Evolutionary conservation across 2,113 vertebrate species (phyloP).

Genomic region (Gallinago jamesoni): DNA sequence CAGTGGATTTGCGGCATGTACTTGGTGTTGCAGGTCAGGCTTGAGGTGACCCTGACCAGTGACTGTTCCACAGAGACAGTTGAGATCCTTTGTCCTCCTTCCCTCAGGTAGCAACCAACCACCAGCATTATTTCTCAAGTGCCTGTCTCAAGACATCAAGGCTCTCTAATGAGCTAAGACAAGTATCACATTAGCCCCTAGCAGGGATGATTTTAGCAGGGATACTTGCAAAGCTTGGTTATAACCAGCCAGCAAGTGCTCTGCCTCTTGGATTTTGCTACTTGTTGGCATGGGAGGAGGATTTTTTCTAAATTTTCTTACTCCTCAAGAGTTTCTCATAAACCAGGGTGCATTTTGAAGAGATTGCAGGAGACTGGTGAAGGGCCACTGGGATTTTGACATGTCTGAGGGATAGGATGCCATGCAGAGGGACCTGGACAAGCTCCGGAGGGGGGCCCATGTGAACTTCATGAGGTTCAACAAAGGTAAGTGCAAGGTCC

Average conservation of each 20-base stretch:
- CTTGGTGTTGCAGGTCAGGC: background rate
- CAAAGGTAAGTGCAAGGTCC: background rate
- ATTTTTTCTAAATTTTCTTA: background rate
- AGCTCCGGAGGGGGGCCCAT: background rate
- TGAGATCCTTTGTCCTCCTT: background rate
- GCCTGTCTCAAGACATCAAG: conserved; percentile 17
- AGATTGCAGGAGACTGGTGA: background rate
- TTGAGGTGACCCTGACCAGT: background rate
- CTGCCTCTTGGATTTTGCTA: conserved; percentile 12
- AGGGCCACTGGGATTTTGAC: background rate
- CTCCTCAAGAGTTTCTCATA: background rate
- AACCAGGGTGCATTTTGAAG: background rate
- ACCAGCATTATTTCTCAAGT: conserved; percentile 4
- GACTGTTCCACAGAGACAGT: background rate
- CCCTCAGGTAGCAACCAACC: conserved; percentile 4
- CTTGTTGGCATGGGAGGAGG: background rate
- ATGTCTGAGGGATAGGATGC: background rate
- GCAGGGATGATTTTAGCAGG: conserved; percentile 25
- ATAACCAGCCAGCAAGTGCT: background rate
- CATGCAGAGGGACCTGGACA: background rate
- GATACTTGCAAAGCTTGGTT: background rate
- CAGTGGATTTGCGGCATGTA: background rate
- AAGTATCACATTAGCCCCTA: conserved; percentile 37
- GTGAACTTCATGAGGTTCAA: background rate
- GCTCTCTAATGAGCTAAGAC: conserved; percentile 58